These are phyloP conservation scores for Suricata suricatta DNA, from an alignment of 2,113 vertebrate genomes.

Conservation along the genomic window DNA sequence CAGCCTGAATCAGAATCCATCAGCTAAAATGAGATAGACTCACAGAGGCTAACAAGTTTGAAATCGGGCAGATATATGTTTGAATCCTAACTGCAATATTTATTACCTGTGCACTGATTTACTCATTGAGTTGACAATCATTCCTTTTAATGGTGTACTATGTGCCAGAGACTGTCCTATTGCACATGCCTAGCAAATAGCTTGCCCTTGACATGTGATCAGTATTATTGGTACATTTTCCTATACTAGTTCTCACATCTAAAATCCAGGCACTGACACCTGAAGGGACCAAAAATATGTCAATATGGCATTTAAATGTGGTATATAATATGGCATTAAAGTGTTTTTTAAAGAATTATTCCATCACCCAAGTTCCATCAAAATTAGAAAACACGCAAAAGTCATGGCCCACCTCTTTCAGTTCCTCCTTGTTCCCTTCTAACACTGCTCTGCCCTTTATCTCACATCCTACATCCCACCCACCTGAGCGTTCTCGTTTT, in stretches of 20 bases:
- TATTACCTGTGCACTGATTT: background rate
- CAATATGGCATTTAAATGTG: background rate
- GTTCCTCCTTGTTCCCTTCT: background rate
- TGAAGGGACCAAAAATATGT: background rate
- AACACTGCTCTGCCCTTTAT: background rate
- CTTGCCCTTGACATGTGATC: background rate
- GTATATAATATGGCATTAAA: background rate
- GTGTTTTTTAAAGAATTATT: background rate
- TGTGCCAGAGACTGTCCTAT: background rate
- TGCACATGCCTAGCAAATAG: background rate
- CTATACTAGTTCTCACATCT: background rate
- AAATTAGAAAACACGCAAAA: background rate
- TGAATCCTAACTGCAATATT: background rate
- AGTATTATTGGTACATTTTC: background rate
- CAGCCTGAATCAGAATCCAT: background rate
- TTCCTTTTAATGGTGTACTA: background rate
- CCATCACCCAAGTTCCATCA: background rate
- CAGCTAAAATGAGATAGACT: background rate
- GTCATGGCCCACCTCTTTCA: background rate
- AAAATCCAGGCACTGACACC: background rate
- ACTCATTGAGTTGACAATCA: background rate
- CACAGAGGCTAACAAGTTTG: background rate
- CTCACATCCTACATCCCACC: background rate
- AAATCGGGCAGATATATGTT: background rate
- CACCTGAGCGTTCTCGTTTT: background rate